Evolutionary conservation across 2,797 vertebrate genomes (phyloP), one percentile per base, ranked within the genome.

Genomic region (Zenarchopterus dispar): DNA sequence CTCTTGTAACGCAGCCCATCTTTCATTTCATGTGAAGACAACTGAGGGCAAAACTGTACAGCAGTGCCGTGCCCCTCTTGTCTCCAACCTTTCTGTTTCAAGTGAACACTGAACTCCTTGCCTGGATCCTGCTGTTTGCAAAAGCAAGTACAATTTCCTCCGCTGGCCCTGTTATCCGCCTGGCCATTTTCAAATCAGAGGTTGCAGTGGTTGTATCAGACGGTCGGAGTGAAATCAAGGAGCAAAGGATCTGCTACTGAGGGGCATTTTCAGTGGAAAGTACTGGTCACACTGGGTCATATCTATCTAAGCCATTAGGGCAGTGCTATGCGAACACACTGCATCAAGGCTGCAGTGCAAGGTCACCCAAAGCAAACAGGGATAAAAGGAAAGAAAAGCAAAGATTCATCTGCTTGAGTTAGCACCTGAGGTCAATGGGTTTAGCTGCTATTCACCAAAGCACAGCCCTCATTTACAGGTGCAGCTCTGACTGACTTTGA

Each of bases 281-380:
- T 41, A 46, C 57, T 33, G 65, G 52, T 72, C 72, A 60, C 17
- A 18, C 58, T 26, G 71, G 59, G 78, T 79, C 82, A 78, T 70
- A 77, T 80, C 78, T 73, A 79, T 81, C 85, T 55, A 75, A 82
- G 74, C 88, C 87, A 84, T 87, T 89, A 85, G 83, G 74, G 71
- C 73, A 22, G 69, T 61, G 70, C 79, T 89, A 86, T 93, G 91
- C 88, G 91, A 93, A 93, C 80, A 83, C 72, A 33, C 73, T 17
- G 80, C 79, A 84, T 81, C 80, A 73, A 84, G 58, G 80, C 79
- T 62, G 68, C 66, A 55, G 80, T 85, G 77, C 93, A 90, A 95
- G 96, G 96, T 97, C 96, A 95, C 89, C 85, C 91, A 94, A 96
- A 97, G 95, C 95, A 96, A 94, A 93, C 89, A 93, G 85, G 90